A percentile compares a stretch with the other conserved stretches of the same genome.
Evolutionary conservation across 2,113 vertebrate genomes (phyloP).

Genomic region (Amazona guildingii): DNA sequence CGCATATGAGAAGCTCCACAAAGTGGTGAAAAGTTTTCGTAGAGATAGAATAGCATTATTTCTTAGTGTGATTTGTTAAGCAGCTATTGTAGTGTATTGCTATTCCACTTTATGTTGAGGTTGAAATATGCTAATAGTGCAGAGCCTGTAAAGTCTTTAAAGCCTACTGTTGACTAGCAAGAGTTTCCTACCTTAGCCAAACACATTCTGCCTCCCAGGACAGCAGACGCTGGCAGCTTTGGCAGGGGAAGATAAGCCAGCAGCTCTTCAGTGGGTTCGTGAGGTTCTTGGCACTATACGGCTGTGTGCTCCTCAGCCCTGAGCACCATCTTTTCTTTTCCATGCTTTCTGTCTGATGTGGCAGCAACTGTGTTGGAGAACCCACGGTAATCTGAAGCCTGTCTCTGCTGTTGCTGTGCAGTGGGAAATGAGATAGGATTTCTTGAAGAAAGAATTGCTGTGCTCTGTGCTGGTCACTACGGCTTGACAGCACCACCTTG

Average conservation of each 20-base stretch:
- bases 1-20: neutral
- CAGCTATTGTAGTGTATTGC: neutral
- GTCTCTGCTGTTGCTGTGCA: neutral
- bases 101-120: neutral
- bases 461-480: neutral
- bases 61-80: neutral
- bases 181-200: neutral
- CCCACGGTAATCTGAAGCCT: neutral
- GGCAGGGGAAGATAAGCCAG: neutral
- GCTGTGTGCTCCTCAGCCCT: too few species aligned
- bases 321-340: accelerated
- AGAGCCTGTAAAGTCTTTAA: neutral
- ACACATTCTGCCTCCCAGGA: neutral
- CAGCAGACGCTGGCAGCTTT: neutral
- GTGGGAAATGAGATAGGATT: neutral
- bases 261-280: neutral
- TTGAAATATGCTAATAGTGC: neutral
- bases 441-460: neutral
- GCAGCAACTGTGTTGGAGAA: neutral
- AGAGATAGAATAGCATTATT: neutral
- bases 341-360: neutral
- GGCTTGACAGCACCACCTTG: neutral
- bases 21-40: neutral
- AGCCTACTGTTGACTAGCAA: neutral
- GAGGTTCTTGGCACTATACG: accelerated